These are phyloP conservation scores for Toxotes lorentzi DNA, from an alignment of 2,797 vertebrate genomes.

Conservation along the genomic window DNA sequence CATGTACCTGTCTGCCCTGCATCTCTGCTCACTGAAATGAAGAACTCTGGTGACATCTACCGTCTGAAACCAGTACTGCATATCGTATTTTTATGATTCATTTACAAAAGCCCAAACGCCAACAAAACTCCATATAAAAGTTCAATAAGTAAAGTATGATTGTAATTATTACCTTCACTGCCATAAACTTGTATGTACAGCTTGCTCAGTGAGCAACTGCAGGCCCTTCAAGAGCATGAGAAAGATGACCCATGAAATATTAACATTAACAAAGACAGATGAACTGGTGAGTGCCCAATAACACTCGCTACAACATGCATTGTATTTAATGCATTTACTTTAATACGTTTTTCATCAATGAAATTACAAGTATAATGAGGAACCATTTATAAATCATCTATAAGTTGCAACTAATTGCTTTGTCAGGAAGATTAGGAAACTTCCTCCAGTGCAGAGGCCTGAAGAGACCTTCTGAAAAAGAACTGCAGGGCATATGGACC, in stretches of 20 bases:
- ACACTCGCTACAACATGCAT: not conserved
- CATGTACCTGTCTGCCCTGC: not conserved
- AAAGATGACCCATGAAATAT: too few relatives aligned
- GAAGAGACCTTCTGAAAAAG: not conserved
- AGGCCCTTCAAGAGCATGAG: not conserved
- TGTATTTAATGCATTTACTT: too few relatives aligned
- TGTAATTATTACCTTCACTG: not conserved
- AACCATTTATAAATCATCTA: not conserved
- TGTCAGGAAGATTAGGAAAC: not conserved
- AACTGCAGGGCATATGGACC: not conserved
- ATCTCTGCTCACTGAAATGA: not conserved
- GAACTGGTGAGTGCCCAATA: not conserved
- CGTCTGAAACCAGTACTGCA: slow-evolving; percentile 25
- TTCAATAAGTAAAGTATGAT: not conserved
- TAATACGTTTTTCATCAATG: too few relatives aligned
- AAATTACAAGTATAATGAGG: not conserved
- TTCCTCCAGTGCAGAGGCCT: too few relatives aligned
- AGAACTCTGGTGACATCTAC: slow-evolving; percentile 73
- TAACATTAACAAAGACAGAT: not conserved
- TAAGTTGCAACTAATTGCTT: not conserved
- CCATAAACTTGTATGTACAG: not conserved
- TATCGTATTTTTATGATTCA: not conserved
- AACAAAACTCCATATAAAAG: not conserved
- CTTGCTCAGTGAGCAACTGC: not conserved
- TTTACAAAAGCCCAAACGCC: not conserved